phyloP scores from a whole-genome alignment of 2,113 vertebrate species.

The Campylorhamphus procurvoides region DNA sequence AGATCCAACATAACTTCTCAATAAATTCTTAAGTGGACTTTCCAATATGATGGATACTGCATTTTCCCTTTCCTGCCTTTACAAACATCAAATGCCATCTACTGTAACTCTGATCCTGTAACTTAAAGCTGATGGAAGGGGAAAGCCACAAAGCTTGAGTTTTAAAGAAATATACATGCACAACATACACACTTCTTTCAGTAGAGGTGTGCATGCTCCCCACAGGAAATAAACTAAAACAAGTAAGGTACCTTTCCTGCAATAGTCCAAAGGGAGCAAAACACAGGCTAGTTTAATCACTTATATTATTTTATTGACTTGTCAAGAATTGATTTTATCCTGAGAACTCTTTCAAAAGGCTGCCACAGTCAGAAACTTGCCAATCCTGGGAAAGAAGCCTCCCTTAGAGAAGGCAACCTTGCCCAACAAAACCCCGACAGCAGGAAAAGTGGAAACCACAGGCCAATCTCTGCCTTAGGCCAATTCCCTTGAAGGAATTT shows the following conservation, averaged over 20 bases:
- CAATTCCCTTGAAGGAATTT: not conserved
- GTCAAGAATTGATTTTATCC: not conserved
- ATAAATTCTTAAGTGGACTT: not conserved
- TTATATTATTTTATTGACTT: not conserved
- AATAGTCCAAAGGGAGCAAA: not conserved
- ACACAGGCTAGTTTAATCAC: not conserved
- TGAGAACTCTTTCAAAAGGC: not conserved
- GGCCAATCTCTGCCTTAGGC: not conserved
- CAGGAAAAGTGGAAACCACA: not conserved
- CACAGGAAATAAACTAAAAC: not conserved
- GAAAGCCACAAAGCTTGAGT: not conserved
- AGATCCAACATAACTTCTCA: not conserved
- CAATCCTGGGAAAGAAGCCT: not conserved
- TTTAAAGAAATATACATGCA: not conserved
- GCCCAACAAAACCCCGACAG: not conserved
- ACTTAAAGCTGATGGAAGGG: not conserved
- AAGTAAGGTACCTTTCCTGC: not conserved
- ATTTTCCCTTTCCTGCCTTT: not conserved
- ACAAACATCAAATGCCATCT: not conserved
- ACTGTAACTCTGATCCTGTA: not conserved
- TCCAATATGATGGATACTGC: rapidly evolving
- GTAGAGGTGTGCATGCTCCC: rapidly evolving
- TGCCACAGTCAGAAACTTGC: not conserved
- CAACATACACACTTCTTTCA: not conserved
- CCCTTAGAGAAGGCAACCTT: not conserved